Evolutionary conservation across 2,888 invertebrate species (phyloP), one percentile per base, ranked within the genome.

Genomic region (Eristalis pertinax): DNA sequence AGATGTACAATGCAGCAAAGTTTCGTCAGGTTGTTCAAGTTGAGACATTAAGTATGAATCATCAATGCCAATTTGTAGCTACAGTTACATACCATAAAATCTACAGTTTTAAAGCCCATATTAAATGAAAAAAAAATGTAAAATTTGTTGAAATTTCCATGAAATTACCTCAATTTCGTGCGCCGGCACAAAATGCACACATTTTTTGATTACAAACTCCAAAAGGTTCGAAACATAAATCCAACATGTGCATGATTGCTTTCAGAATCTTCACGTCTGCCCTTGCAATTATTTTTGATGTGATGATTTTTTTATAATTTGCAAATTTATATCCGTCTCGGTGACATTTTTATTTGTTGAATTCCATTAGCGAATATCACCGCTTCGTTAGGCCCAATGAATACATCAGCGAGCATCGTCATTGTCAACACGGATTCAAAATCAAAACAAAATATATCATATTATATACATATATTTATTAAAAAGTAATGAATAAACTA

Each of bases 341-440:
- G 74, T 86, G 74, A 22, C 29, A 2, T 72, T 87, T 87, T 72
- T 87, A 58, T 77, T 70, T 62, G 35, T 70, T 76, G 22, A 63
- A 84, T 77, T 84, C 84, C 84, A 88, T 88, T 88, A 88, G 80
- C 80, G 69, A 81, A 84, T 77, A 84, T 77, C 77, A 67, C 15
- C 65, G 88, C 84, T 84, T 88, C 88, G 88, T 88, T 88, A 84
- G 81, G 65, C 77, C 41, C 88, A 79, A 73, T 88, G 88, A 88
- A 88, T 84, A 74, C 80, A 77, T 74, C 80, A 72, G 35, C 65
- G 15, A 58, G 24, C 65, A 11, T 22, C 32, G 64, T 50, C 76
- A 80, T 87, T 84, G 76, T 79, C 84, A 60, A 19, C 70, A 72
- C 70, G 19, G 65, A 69, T 73, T 26, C 56, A 56, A 11, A 43